phyloP scores from a whole-genome alignment of 2,113 vertebrate species.

The Upupa epops region DNA sequence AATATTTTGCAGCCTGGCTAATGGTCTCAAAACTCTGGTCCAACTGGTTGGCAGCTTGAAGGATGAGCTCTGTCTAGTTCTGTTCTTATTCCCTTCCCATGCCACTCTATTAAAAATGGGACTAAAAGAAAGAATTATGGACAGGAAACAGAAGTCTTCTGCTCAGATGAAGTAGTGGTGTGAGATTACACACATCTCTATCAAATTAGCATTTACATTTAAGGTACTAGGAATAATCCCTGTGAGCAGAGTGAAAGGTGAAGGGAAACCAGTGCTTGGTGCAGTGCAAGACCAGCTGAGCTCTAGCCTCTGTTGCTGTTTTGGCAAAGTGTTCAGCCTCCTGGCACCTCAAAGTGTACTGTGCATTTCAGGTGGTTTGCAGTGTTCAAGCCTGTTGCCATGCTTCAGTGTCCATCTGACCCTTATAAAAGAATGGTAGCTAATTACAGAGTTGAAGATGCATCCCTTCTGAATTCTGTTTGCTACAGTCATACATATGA shows the following conservation, averaged over 20 bases:
- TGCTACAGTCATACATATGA: neutral
- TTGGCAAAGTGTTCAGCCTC: neutral
- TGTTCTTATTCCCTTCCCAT: neutral
- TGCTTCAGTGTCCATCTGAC: neutral
- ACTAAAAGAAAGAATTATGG: neutral
- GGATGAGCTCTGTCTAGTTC: neutral
- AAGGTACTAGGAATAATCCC: neutral
- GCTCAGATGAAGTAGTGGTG: neutral
- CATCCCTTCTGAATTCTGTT: neutral
- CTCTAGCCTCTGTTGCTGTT: neutral
- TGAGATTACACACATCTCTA: neutral
- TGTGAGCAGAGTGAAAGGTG: neutral
- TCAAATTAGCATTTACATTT: neutral
- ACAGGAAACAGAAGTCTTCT: neutral
- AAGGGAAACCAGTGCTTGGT: neutral
- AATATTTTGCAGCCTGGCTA: neutral
- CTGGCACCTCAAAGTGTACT: neutral
- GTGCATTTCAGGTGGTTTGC: neutral
- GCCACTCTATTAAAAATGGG: neutral
- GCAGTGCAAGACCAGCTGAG: neutral
- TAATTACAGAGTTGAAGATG: neutral
- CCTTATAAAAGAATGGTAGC: neutral
- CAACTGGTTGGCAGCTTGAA: neutral
- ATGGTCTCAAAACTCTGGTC: neutral
- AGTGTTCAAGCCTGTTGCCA: neutral